A percentile compares a stretch with the other conserved stretches of the same genome.
phyloP scores from a whole-genome alignment of 53 echinoderm and acorn worm genomes.

The Hippasteria phrygiana region DNA sequence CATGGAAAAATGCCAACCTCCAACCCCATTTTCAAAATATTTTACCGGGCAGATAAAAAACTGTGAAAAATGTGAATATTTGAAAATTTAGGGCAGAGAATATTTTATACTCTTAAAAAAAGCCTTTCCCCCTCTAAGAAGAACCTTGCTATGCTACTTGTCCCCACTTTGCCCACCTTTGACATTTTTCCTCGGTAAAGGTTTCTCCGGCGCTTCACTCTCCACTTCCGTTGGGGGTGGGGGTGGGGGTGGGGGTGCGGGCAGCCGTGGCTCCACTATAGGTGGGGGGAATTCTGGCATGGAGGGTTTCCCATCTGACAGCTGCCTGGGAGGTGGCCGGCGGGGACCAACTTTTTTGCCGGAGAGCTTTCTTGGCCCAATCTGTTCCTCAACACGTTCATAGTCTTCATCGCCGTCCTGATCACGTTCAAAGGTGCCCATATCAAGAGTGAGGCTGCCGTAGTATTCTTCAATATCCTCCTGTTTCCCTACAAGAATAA shows the following conservation, averaged over 20 bases:
- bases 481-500: constrained; percentile 12
- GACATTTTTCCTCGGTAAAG: neutral
- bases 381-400: constrained; percentile 12
- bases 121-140: too few relatives aligned
- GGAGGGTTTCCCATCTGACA: neutral
- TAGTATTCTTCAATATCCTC: constrained; percentile 61
- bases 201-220: neutral
- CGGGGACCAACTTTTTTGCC: neutral
- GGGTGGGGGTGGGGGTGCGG: neutral
- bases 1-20: too few relatives aligned
- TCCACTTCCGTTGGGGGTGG: neutral
- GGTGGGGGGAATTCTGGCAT: neutral
- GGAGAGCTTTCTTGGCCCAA: neutral
- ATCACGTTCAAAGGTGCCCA: constrained; percentile 32
- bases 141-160: too few relatives aligned
- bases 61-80: too few relatives aligned
- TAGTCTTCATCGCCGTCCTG: constrained; percentile 60
- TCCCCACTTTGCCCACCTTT: neutral
- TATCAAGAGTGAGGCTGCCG: constrained; percentile 11
- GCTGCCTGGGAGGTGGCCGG: neutral
- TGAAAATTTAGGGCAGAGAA: too few relatives aligned
- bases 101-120: too few relatives aligned
- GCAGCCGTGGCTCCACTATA: neutral
- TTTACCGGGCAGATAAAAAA: too few relatives aligned
- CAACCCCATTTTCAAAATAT: too few relatives aligned